These are phyloP conservation scores for Oligia fasciuncula DNA, from an alignment of 2,888 invertebrate genomes.

Conservation along the genomic window DNA sequence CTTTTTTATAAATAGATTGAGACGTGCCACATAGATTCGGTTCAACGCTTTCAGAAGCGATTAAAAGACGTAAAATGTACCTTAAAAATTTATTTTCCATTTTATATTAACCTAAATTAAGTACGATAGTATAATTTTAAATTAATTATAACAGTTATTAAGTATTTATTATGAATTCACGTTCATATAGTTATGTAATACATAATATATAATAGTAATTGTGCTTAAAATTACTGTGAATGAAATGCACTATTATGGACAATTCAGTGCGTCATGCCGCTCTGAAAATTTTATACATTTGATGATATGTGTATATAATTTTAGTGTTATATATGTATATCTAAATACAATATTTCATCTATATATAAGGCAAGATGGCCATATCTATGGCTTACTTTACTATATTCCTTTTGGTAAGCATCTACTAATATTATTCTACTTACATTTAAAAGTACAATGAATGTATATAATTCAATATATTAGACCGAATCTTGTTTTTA, in stretches of 20 bases:
- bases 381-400: slow-evolving; percentile 85
- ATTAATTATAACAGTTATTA: slow-evolving; percentile 88
- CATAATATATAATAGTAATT: slow-evolving; percentile 79
- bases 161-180: slow-evolving; percentile 86
- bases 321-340: slow-evolving; percentile 71
- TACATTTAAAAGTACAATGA: slow-evolving; percentile 77
- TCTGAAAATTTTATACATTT: slow-evolving; percentile 71
- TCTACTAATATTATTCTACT: slow-evolving; percentile 81
- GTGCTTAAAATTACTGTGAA: slow-evolving; percentile 87
- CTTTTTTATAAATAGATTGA: slow-evolving; percentile 42
- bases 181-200: slow-evolving; percentile 80
- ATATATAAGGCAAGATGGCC: slow-evolving; percentile 88
- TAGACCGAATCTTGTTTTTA: slow-evolving; percentile 79
- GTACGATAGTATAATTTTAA: slow-evolving; percentile 86
- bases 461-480: slow-evolving; percentile 86
- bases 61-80: slow-evolving; percentile 73
- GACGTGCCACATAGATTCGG: slow-evolving; percentile 17
- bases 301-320: slow-evolving; percentile 80
- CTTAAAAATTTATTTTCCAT: slow-evolving; percentile 88
- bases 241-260: slow-evolving; percentile 89
- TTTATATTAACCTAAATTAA: slow-evolving; percentile 88
- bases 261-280: slow-evolving; percentile 74
- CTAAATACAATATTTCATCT: slow-evolving; percentile 68
- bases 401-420: slow-evolving; percentile 81
- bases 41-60: slow-evolving; percentile 74